These are phyloP conservation scores for Sprattus sprattus DNA, from an alignment of 2,113 vertebrate species.

Conservation along the genomic window DNA sequence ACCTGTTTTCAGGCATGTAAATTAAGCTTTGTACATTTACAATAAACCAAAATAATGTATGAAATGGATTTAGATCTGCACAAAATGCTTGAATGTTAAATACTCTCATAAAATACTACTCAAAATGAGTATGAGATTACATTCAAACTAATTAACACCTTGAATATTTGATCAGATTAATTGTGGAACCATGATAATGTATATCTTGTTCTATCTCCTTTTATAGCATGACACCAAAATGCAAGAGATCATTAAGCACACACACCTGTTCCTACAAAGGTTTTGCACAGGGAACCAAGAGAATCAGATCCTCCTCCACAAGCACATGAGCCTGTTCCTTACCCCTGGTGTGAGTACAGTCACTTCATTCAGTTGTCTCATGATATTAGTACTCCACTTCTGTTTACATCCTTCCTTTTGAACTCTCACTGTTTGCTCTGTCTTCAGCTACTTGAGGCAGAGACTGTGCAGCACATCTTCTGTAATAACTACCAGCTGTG, in stretches of 20 bases:
- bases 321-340: constrained; percentile 91
- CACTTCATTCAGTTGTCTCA: background rate
- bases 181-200: background rate
- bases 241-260: constrained; percentile 91
- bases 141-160: too few species aligned
- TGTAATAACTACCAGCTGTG: constrained; percentile 96
- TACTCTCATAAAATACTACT: too few species aligned
- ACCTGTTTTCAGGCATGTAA: too few species aligned
- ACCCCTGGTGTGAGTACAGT: constrained; percentile 82
- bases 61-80: too few species aligned
- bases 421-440: background rate
- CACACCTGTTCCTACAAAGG: constrained; percentile 96
- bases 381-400: background rate
- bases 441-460: constrained; percentile 85
- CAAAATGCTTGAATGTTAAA: too few species aligned
- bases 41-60: too few species aligned
- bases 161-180: background rate
- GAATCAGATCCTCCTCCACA: constrained; percentile 92
- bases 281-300: constrained; percentile 94
- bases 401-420: background rate
- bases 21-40: too few species aligned
- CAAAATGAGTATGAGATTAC: too few species aligned
- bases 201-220: background rate
- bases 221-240: constrained; percentile 89
- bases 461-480: constrained; percentile 98